Percentiles rank a stretch among this genome's conserved stretches.
Conservation (phyloP, 2,113 vertebrate genomes). For the Morone chrysops region DNA sequence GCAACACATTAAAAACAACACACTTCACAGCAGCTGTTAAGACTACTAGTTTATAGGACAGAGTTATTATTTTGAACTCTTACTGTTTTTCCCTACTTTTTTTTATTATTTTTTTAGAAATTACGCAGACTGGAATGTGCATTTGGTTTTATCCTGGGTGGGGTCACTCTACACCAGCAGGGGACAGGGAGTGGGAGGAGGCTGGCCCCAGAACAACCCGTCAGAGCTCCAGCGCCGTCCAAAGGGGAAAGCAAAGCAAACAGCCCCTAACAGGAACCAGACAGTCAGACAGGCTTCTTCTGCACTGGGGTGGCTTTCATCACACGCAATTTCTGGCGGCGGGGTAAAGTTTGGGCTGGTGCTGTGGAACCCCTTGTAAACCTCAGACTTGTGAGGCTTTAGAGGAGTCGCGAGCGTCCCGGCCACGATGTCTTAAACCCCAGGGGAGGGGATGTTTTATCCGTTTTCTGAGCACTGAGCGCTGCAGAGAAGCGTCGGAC, state of each 20-base stretch:
- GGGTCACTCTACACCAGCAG: constrained; percentile 7
- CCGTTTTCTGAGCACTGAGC: background rate
- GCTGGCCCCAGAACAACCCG: constrained; percentile 25
- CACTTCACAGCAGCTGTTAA: background rate
- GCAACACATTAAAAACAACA: background rate
- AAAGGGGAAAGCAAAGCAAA: constrained; percentile 55
- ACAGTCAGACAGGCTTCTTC: constrained; percentile 51
- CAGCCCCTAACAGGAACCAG: constrained; percentile 55
- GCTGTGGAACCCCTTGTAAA: constrained; percentile 74
- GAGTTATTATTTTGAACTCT: background rate
- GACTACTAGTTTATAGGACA: background rate
- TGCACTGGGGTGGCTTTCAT: constrained; percentile 55
- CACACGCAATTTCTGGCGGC: constrained; percentile 62
- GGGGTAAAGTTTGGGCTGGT: constrained; percentile 64
- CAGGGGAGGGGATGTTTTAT: background rate
- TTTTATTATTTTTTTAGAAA: background rate
- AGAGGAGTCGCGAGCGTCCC: background rate
- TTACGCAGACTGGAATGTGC: background rate
- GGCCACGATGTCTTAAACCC: constrained; percentile 19
- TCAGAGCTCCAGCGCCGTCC: constrained; percentile 14
- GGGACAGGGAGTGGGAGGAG: constrained; percentile 2
- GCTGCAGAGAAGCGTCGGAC: background rate
- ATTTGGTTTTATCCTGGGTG: constrained; percentile 22
- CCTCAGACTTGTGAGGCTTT: constrained; percentile 26
- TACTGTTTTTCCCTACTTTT: background rate